Percentiles rank a stretch among this genome's conserved stretches.
phyloP scores from a whole-genome alignment of 2,113 vertebrate genomes.

The Nyctibius bracteatus region DNA sequence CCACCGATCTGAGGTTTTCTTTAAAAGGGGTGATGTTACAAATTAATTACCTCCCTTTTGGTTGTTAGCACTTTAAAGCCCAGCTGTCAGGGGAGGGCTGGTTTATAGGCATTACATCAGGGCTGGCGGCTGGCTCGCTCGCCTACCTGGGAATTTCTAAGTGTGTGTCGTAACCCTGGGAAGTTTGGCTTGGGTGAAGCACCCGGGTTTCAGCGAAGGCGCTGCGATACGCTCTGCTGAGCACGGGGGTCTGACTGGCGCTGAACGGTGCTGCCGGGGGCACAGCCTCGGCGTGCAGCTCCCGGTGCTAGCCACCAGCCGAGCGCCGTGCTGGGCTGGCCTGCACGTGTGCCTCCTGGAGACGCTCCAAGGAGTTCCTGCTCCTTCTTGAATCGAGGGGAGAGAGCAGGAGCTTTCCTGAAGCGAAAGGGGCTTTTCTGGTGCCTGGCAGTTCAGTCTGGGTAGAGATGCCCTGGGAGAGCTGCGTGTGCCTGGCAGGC shows the following conservation, averaged over 20 bases:
- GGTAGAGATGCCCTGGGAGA: not conserved
- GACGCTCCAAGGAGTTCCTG: not conserved
- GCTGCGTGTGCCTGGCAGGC: not conserved
- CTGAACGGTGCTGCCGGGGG: not conserved
- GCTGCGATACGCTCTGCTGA: not conserved
- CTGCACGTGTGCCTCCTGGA: not conserved
- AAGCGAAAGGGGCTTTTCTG: not conserved
- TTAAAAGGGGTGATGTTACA: constrained; percentile 40
- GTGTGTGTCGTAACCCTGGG: not conserved
- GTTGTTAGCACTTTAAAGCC: constrained; percentile 41
- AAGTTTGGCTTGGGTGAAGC: not conserved
- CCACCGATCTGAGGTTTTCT: not conserved
- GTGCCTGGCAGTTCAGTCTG: not conserved
- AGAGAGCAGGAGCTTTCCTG: not conserved
- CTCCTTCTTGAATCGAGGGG: not conserved
- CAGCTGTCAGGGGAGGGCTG: constrained; percentile 41
- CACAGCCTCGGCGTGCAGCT: not conserved
- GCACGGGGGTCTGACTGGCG: not conserved
- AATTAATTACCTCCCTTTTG: constrained; percentile 46
- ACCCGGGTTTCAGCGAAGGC: not conserved
- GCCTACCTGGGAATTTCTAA: constrained; percentile 27
- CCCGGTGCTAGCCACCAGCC: not conserved
- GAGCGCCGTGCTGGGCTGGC: not conserved
- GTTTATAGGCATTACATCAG: constrained; percentile 47
- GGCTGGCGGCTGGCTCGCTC: constrained; percentile 13